phyloP scores from a whole-genome alignment of 2,797 vertebrate genomes.

The Podargus strigoides region DNA sequence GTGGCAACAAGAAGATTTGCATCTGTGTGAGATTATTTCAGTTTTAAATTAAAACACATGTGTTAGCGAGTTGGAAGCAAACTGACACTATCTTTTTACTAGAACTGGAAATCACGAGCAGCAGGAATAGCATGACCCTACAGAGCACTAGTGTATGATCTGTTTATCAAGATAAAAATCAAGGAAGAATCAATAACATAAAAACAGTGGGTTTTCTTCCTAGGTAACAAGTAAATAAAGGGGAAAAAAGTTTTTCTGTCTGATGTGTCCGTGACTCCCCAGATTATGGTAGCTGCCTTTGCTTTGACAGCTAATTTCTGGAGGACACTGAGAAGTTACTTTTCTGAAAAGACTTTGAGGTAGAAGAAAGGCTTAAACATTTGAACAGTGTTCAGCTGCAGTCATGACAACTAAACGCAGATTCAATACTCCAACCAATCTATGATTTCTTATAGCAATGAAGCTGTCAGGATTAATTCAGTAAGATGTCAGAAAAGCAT shows the following conservation, averaged over 20 bases:
- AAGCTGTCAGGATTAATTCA: constrained; percentile 24
- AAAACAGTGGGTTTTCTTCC: background rate
- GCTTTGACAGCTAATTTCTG: background rate
- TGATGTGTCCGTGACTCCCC: background rate
- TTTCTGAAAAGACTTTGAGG: background rate
- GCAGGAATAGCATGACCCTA: background rate
- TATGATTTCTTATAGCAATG: background rate
- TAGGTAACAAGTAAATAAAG: background rate
- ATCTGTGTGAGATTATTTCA: background rate
- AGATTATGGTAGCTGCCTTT: background rate
- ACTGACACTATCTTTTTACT: background rate
- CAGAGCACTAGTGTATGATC: background rate
- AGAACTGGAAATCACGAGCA: background rate
- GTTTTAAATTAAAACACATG: constrained; percentile 6
- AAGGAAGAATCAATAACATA: background rate
- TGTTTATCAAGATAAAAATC: background rate
- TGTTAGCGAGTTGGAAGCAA: background rate
- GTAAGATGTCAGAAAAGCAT: background rate
- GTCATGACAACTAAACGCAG: background rate
- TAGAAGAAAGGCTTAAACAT: background rate
- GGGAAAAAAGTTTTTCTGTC: background rate
- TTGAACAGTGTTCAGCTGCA: background rate
- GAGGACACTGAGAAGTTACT: background rate
- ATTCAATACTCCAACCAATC: background rate
- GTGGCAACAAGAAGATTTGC: background rate